phyloP scores from a whole-genome alignment of 1,140 invertebrate genomes.

The Odontomachus brunneus region DNA sequence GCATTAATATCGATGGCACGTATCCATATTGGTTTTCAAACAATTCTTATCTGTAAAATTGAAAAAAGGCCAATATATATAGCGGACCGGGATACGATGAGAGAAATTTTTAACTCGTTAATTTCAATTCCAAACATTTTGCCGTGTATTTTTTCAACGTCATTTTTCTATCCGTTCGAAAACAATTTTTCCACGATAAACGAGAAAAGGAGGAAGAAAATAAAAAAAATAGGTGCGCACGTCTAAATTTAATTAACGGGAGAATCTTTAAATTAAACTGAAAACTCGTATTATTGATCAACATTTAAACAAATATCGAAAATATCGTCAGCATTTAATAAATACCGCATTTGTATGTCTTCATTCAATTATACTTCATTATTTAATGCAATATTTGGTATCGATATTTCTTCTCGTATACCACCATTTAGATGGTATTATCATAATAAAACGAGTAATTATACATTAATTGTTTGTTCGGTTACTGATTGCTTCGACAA shows the following conservation, averaged over 20 bases:
- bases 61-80: too few species aligned
- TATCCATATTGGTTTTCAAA: too few species aligned
- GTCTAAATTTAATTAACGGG: neutral
- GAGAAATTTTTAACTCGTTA: too few species aligned
- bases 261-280: neutral
- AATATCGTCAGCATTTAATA: conserved; percentile 6
- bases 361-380: neutral
- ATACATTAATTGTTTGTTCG: conserved; percentile 57
- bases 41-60: too few species aligned
- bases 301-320: neutral
- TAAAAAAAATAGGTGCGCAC: neutral
- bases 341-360: neutral
- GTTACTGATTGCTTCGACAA: conserved; percentile 38
- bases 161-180: too few species aligned
- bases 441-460: conserved; percentile 48
- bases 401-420: conserved; percentile 18
- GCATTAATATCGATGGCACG: too few species aligned
- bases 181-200: too few species aligned
- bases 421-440: conserved; percentile 3
- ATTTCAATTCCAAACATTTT: too few species aligned
- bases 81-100: too few species aligned
- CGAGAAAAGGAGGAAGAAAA: too few species aligned
- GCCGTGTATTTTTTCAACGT: too few species aligned
- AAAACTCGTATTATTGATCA: neutral
- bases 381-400: conserved; percentile 16